Conservation (phyloP, 2,113 vertebrate genomes). For the Anarrhichthys ocellatus region DNA sequence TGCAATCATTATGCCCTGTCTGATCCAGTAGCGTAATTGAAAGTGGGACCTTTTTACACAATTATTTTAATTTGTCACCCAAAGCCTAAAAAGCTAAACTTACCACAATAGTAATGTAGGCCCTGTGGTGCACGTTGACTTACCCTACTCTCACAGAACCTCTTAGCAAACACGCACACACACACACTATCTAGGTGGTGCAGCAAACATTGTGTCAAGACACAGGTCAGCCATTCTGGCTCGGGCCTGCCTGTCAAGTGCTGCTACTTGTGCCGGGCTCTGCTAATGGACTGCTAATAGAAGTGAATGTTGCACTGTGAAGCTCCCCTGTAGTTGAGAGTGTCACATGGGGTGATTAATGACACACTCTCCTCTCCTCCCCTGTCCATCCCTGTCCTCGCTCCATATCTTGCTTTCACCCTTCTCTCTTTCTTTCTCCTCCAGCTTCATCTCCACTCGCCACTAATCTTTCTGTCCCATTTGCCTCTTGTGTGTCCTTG, state of each 20-base stretch:
- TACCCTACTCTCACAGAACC: constrained; percentile 16
- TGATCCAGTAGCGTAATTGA: constrained; percentile 40
- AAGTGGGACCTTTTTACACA: constrained; percentile 59
- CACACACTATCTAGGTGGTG: constrained; percentile 50
- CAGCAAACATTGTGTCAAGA: constrained; percentile 53
- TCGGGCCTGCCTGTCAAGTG: constrained; percentile 77
- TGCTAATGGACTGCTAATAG: constrained; percentile 88
- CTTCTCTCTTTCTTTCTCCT: constrained; percentile 29
- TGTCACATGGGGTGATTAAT: constrained; percentile 84
- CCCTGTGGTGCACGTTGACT: constrained; percentile 53
- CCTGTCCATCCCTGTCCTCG: constrained; percentile 65
- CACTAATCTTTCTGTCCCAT: constrained; percentile 47
- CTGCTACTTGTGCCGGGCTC: constrained; percentile 76
- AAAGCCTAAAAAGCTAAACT: constrained; percentile 49
- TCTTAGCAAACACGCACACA: constrained; percentile 6
- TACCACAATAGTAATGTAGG: constrained; percentile 37
- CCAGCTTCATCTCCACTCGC: constrained; percentile 39
- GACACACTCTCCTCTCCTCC: constrained; percentile 71
- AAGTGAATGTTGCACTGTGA: constrained; percentile 77
- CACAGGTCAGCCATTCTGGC: constrained; percentile 72
- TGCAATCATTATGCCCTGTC: constrained; percentile 58
- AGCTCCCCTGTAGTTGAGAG: constrained; percentile 77
- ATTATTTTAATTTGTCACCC: constrained; percentile 68
- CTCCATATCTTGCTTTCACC: constrained; percentile 53
- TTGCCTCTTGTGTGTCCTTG: constrained; percentile 56